phyloP scores from a whole-genome alignment of 2,113 vertebrate genomes.

The Neolamprologus tretocephalus region DNA sequence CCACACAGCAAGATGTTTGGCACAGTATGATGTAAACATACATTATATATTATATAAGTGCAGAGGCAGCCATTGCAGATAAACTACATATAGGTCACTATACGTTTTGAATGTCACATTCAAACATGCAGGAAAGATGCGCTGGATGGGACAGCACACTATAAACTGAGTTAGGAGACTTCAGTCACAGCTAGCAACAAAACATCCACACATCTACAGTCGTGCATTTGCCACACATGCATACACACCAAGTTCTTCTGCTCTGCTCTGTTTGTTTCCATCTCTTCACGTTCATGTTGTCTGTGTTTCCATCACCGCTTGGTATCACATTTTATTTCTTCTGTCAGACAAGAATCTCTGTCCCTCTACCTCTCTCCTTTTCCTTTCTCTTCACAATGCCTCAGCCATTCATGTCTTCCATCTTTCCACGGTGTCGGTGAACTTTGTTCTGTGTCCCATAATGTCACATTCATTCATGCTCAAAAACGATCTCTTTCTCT shows the following conservation, averaged over 20 bases:
- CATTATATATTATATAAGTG: neutral
- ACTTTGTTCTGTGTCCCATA: conserved; percentile 8
- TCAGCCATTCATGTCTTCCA: neutral
- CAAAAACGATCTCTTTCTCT: conserved; percentile 57
- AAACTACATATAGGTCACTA: neutral
- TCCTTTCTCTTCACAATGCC: neutral
- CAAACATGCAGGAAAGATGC: neutral
- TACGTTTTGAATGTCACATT: neutral
- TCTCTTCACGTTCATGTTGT: conserved; percentile 40
- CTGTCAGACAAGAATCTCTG: conserved; percentile 20
- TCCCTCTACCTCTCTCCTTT: conserved; percentile 7
- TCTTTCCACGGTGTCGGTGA: conserved; percentile 14
- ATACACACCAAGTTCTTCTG: conserved; percentile 25
- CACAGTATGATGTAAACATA: neutral
- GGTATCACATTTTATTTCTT: conserved; percentile 29
- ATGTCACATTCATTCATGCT: conserved; percentile 35
- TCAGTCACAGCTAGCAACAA: neutral
- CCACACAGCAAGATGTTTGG: conserved; percentile 13
- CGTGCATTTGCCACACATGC: neutral
- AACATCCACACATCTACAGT: neutral
- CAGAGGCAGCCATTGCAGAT: neutral
- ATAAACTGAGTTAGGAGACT: neutral
- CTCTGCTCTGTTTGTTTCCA: conserved; percentile 53
- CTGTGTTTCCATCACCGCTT: conserved; percentile 44
- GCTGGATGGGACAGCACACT: neutral